Percentiles rank a stretch among this genome's conserved stretches.
Evolutionary conservation across 2,113 vertebrate species (phyloP).

Genomic region (Siphamia tubifer): DNA sequence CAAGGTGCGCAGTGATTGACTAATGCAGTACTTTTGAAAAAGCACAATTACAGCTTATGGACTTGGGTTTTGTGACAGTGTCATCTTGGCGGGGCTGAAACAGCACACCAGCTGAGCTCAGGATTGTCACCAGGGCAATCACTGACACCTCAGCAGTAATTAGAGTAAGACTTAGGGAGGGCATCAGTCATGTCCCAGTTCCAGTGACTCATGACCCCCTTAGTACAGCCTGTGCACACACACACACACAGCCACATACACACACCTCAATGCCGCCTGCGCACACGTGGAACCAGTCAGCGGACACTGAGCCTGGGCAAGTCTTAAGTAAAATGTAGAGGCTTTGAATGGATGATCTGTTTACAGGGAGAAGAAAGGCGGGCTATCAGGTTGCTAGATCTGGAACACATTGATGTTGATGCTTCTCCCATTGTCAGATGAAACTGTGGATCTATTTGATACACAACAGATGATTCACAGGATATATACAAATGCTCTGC

Average conservation of each 20-base stretch:
- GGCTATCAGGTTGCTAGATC: conserved; percentile 72
- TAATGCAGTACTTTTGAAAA: conserved; percentile 53
- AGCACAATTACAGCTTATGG: conserved; percentile 62
- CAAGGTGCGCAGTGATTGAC: conserved; percentile 68
- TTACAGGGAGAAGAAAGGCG: conserved; percentile 73
- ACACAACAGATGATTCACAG: conserved; percentile 64
- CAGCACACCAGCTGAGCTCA: conserved; percentile 49
- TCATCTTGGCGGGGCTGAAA: conserved; percentile 57
- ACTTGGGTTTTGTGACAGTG: conserved; percentile 51
- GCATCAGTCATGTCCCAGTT: conserved; percentile 61
- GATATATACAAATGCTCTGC: conserved; percentile 27
- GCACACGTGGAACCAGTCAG: conserved; percentile 79
- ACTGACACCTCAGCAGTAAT: conserved; percentile 71
- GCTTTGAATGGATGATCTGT: conserved; percentile 78
- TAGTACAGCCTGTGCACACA: background rate
- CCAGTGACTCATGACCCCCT: conserved; percentile 73
- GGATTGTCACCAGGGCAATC: conserved; percentile 66
- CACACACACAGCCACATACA: conserved; percentile 13
- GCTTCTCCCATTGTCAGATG: conserved; percentile 65
- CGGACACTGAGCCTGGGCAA: conserved; percentile 54
- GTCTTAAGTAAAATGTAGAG: conserved; percentile 69
- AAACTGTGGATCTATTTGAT: conserved; percentile 66
- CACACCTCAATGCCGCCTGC: conserved; percentile 55
- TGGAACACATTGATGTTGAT: conserved; percentile 74
- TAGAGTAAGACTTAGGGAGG: conserved; percentile 68